Evolutionary conservation across 1,140 invertebrate species (phyloP), one percentile per base, ranked within the genome.

Genomic region (Tetraneura akinire): DNA sequence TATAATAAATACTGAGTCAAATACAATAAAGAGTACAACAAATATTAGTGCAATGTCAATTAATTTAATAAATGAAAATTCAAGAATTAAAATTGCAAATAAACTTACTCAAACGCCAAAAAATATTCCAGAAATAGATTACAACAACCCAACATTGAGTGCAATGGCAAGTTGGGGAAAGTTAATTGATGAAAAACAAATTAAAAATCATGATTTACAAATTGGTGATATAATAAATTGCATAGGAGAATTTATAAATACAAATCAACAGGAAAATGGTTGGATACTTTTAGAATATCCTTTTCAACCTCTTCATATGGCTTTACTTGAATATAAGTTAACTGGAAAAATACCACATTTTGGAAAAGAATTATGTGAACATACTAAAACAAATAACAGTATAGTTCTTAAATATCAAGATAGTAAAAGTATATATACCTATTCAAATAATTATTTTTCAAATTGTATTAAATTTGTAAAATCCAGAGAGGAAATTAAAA

Each of bases 81-180:
- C 32, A 37, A 8, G 32, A 37, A 4, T 37, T 37, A 8, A 4
- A 18, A 13, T 6, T 55, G 42, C 37, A 32, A 57, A 62, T 47
- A 78, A 78, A 78, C 5, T 23, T 60, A 62, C 42, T 60, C 37
- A 78, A 78, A 78, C 55, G 13, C 73, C 53, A n/a, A 21, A 78
- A 62, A 47, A 18, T n/a, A 78, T 78, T 78, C 74, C 74, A 60
- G 55, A 60, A 60, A 37, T 37, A 9, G 74, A 78, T 76, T 76
- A 57, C 8, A 32, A 55, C 1, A 37, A 74, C 23, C 71, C 71
- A 16, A 6, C 13, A 37, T 47, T 76, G 42, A 76, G 73, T 76
- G 3, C 55, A 60, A 42, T 76, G 26, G 73, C 73, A 3, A 45
- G 10, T 57, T 23, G 45, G 16, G 71, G 73, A 42, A 76, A 76